Conservation (phyloP, 1,140 invertebrate species). For the Platorchestia sp. region DNA sequence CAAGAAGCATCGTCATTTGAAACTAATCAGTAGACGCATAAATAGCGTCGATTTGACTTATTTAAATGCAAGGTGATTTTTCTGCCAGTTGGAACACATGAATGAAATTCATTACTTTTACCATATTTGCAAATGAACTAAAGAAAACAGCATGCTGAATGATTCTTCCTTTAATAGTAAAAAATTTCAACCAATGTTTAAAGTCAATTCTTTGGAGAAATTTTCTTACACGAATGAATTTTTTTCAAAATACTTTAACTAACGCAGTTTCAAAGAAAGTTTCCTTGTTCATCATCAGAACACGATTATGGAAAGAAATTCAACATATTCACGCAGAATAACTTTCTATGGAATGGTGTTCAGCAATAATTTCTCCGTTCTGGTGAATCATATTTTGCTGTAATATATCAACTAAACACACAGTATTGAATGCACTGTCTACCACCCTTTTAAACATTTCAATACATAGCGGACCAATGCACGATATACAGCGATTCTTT, state of each 20-base stretch:
- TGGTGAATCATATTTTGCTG: no score
- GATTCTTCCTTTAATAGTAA: background rate
- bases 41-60: background rate
- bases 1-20: background rate
- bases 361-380: background rate
- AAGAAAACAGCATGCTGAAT: background rate
- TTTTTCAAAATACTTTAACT: background rate
- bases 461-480: no score
- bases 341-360: background rate
- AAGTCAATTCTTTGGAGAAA: background rate
- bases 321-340: background rate
- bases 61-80: background rate
- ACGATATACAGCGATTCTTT: no score
- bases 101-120: background rate
- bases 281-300: background rate
- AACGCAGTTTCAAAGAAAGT: background rate
- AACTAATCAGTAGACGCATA: background rate
- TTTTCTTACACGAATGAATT: background rate
- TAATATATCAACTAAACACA: no score
- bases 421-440: no score
- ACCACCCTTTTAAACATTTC: no score
- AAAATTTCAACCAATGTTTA: background rate
- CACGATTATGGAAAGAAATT: background rate
- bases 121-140: background rate
- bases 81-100: background rate